Base-by-base conservation (phyloP, 2,113 vertebrate species). In the Sus scrofa region DNA sequence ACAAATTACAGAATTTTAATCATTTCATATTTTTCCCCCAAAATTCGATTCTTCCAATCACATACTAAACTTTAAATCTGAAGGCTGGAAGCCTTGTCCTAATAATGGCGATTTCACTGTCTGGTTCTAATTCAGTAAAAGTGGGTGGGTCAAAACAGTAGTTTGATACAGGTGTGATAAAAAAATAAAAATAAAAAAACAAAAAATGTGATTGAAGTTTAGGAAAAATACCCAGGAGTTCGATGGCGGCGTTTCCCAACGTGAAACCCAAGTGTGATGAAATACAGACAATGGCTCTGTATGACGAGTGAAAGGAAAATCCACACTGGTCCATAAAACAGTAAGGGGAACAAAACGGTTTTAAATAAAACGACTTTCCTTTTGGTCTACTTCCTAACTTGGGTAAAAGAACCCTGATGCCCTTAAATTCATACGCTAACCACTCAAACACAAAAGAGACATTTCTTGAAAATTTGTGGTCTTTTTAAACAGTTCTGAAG, bases 281-380 rank as follows among this genome's bases (percentile, higher is more conserved):
- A 27, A 92, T 50, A 90, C 91, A 92, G 68, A 95, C 27, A 37
- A 73, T 37, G 84, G 56, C 71, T 94, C 2, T 63, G 58, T 37
- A 32, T 18, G 71, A 60, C 62, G 82, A 81, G 74, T 73, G 56
- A 90, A 60, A 70, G 52, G 82, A 34, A 98, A 87, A 86, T 7
- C 6, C 1, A 22, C 1, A 0, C 1, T 91, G 93, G 86, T 54
- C 62, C 8, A 44, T 24, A 84, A 37, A n/a, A 77, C 20, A 56
- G 50, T 34, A 30, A 24, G n/a, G 60, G 22, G 13, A 10, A 78
- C 50, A 89, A 14, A 24, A 16, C 78, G 60, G 44, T 50, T 24
- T 56, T 34, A 44, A 83, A 60, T 14, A 73, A 79, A 89, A 70
- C 0, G 37, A 27, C 87, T 74, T 88, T 79, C 85, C 3, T 86